Evolutionary conservation across 2,797 vertebrate genomes (phyloP), one percentile per base, ranked within the genome.

Genomic region (Knipowitschia caucasica): DNA sequence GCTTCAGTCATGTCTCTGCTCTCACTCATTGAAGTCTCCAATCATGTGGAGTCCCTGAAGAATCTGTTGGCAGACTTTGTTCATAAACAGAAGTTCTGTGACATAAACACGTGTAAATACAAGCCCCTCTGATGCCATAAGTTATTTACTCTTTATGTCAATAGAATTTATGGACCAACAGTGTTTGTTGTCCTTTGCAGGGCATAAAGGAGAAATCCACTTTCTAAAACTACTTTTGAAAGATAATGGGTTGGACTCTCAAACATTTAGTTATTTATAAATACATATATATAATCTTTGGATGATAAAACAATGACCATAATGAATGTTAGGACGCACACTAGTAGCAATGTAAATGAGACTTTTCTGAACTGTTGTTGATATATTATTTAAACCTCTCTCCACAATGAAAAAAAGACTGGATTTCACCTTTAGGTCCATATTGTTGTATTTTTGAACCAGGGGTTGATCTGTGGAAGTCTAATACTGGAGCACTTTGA

Each of bases 401-500:
- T 34, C 34, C 36, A 23, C 33, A 43, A 44, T 49, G 11, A 45
- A 45, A 18, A 18, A 27, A 30, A 58, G 64, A 49, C 62, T 73
- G 76, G 64, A 67, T 62, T 70, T 70, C 0, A 6, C 61, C 58
- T 71, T 66, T 34, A 49, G 18, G 53, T 64, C 31, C 50, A 49
- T 60, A 26, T 59, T 56, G 40, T 63, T 27, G 30, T 57, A 9
- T 47, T 50, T 62, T 64, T 53, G 25, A 50, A 50, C 49, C 62
- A 44, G 75, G 69, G 59, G 65, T 45, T 40, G 62, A 71, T 67
- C 71, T 80, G 69, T 78, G 75, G 75, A 84, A 64, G 77, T 56
- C 67, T 43, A 81, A 88, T 82, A 85, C 78, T 79, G 70, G 85
- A 85, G 89, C 85, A 86, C 83, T 86, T 85, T 83, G 73, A 77